Conservation (phyloP, 2,113 vertebrate genomes). For the Pterocles burchelli region DNA sequence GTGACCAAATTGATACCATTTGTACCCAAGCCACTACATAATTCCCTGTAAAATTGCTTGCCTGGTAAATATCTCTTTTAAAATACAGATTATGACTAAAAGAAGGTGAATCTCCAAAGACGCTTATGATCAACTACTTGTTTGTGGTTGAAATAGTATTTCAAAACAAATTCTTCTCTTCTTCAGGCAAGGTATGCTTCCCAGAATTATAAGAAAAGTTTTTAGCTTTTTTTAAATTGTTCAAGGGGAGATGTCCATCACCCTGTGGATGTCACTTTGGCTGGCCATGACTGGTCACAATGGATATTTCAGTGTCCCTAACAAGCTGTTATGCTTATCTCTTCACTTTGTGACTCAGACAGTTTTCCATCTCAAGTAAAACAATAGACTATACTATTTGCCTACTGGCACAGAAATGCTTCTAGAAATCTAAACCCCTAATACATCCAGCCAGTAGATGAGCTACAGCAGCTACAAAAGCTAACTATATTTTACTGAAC, state of each 20-base stretch:
- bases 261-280: accelerated
- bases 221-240: background rate
- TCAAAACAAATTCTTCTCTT: background rate
- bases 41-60: background rate
- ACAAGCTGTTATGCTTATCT: background rate
- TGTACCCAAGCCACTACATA: background rate
- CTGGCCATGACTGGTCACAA: background rate
- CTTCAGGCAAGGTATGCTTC: background rate
- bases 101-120: background rate
- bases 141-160: background rate
- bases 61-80: background rate
- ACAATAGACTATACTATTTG: background rate
- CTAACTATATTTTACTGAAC: background rate
- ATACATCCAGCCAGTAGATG: background rate
- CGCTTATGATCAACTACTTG: background rate
- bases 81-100: background rate
- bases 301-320: background rate
- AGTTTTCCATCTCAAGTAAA: background rate
- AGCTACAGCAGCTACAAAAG: background rate
- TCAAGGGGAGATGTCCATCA: background rate
- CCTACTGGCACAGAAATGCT: background rate
- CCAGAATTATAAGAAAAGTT: background rate
- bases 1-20: background rate
- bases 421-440: background rate
- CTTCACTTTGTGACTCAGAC: background rate